Percentiles rank a stretch among this genome's conserved stretches.
These are phyloP conservation scores for Nephotettix cincticeps DNA, from an alignment of 1,140 invertebrate genomes.

Conservation along the genomic window DNA sequence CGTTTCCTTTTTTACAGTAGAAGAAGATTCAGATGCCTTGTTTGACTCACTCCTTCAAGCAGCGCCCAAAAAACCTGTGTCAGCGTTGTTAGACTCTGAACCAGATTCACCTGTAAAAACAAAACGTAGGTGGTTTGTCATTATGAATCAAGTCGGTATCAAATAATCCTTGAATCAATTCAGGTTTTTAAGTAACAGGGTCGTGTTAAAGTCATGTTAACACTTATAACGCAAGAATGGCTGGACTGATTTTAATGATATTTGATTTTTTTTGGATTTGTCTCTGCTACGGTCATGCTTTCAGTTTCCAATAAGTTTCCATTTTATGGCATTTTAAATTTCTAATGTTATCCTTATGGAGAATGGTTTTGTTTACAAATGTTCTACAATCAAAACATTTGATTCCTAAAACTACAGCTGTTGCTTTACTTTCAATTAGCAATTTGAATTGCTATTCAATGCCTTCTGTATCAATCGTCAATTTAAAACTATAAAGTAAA, in stretches of 20 bases:
- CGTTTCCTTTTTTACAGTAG: not conserved
- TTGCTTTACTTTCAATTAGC: no score
- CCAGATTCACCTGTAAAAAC: slow-evolving; percentile 14
- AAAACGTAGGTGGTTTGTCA: slow-evolving; percentile 1
- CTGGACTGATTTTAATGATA: not conserved
- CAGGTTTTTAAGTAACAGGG: not conserved
- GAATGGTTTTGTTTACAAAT: no score
- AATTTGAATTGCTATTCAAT: no score
- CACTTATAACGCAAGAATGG: not conserved
- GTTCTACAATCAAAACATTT: no score
- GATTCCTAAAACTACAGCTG: no score
- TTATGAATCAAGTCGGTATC: not conserved
- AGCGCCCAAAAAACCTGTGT: not conserved
- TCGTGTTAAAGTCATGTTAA: no score
- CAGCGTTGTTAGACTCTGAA: not conserved
- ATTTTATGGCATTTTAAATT: no score
- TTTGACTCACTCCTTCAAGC: not conserved
- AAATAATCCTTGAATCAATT: not conserved
- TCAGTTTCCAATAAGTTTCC: no score
- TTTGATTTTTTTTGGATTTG: not conserved
- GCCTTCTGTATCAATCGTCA: no score
- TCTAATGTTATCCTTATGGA: no score
- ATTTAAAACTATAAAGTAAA: no score
- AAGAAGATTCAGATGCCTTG: not conserved
- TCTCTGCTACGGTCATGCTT: no score